Evolutionary conservation across 2,113 vertebrate species (phyloP).

Genomic region (Takifugu flavidus): DNA sequence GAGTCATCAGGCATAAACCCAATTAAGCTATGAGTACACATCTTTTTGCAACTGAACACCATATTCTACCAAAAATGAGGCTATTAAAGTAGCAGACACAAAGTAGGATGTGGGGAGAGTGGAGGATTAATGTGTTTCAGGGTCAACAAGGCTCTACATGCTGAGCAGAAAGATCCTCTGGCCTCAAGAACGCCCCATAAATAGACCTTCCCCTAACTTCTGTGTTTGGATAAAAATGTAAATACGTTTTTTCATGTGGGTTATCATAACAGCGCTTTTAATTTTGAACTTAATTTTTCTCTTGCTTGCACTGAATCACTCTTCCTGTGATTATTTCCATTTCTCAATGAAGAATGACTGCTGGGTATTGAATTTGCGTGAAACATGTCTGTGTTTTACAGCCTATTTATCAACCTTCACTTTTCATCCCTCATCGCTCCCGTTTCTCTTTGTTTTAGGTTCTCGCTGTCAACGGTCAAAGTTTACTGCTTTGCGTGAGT

Average conservation of each 20-base stretch:
- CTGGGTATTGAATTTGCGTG: neutral
- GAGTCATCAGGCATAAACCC: slow-evolving; percentile 29
- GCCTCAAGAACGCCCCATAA: slow-evolving; percentile 43
- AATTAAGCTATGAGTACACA: slow-evolving; percentile 1
- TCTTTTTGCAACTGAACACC: neutral
- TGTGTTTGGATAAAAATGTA: slow-evolving; percentile 57
- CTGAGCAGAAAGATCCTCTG: slow-evolving; percentile 42
- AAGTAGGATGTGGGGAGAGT: slow-evolving; percentile 1
- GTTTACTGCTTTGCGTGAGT: slow-evolving; percentile 10
- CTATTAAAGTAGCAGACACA: slow-evolving; percentile 7
- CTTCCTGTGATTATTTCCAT: slow-evolving; percentile 32
- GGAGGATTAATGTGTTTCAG: slow-evolving; percentile 35
- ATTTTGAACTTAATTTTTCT: slow-evolving; percentile 26
- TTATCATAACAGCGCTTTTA: slow-evolving; percentile 35
- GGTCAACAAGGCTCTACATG: slow-evolving; percentile 38
- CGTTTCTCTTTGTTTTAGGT: slow-evolving; percentile 6
- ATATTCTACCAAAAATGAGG: slow-evolving; percentile 7
- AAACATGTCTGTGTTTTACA: slow-evolving; percentile 5
- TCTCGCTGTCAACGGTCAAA: neutral
- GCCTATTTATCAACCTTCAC: slow-evolving; percentile 31
- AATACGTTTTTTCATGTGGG: slow-evolving; percentile 49
- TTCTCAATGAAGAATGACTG: slow-evolving; percentile 17
- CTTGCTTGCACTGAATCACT: slow-evolving; percentile 21
- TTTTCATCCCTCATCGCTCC: neutral
- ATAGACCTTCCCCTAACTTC: slow-evolving; percentile 60